Base-by-base conservation (phyloP, 2,113 vertebrate genomes). In the Mungos mungo region DNA sequence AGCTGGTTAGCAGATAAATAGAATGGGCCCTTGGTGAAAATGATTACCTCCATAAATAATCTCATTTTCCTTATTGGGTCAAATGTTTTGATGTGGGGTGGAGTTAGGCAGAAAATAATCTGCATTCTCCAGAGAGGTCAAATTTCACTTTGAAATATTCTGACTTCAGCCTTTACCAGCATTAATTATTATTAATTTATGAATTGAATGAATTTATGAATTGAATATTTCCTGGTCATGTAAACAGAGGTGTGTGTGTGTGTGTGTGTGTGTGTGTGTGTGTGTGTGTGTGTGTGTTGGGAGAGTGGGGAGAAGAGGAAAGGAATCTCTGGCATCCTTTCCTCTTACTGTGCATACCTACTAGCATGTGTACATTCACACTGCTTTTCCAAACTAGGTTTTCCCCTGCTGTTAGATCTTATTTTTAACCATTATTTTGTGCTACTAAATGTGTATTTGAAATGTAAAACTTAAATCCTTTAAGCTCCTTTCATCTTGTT, bases 381-480 rank as follows among this genome's bases (percentile, higher is more conserved):
- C 4, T 82, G 25, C 65, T 90, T 96, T 94, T 87, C 82, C 88
- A 95, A 87, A 90, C 9, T 92, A 10, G 92, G 9, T 69, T 96
- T 94, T 74, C 7, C n/a, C 19, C 21, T 82, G 33, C 72, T 93
- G 33, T 19, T 80, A 89, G 19, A 35, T 83, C 45, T 90, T n/a
- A 76, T 93, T 97, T 97, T 87, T 92, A 96, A 88, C 35, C n/a
- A 81, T 60, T 96, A n/a, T 38, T 33, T 65, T 77, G 25, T 54
- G 2, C 71, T 7, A 91, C 25, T 88, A 84, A 90, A 96, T 96
- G 41, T 83, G 3, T 96, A 65, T 92, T 79, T 95, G 83, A 76
- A 54, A 47, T 85, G 57, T 93, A 93, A 92, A 95, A 96, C 47
- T 81, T 96, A 90, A 83, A 72, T 88, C 52, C 25, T 85, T 83